Base-by-base conservation (phyloP, 2,888 invertebrate genomes). In the Tyria jacobaeae region DNA sequence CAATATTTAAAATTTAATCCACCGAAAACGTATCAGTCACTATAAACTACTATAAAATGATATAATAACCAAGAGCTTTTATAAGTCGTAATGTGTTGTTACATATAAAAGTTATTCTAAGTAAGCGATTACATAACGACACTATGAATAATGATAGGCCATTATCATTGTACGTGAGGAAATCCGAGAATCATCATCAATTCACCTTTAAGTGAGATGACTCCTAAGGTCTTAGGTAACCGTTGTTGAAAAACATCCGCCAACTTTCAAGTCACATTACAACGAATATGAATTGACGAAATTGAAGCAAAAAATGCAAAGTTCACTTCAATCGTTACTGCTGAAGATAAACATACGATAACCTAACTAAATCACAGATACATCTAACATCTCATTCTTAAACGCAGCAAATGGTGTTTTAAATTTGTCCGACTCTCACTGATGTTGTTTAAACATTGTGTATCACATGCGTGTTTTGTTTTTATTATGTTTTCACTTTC, bases 401-500 rank as follows among this genome's bases (percentile, higher is more conserved):
- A 14, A 17, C 47, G 17, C 35, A 39, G 24, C 37, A 17, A 44
- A n/a, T n/a, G 10, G 1, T 12, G 12, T 59, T 21, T 39, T 27
- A 0, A 47, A 56, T 12, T 60, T 17, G 44, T 21, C 31, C 37
- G 50, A 31, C 2, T 60, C 25, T 15, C 10, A 37, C 6, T 59
- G 37, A 37, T 47, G 27, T 31, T 58, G 47, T 41, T 41, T 54
- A 7, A 25, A 35, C n/a, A 60, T 57, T 64, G 47, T 53, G 49
- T 59, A 60, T 73, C 50, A 24, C 12, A 55, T 44, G 55, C 44
- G 55, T 55, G 44, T 34, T 55, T 41, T 21, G 44, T 55, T n/a
- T 49, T 57, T 58, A 59, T 63, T 52, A 58, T 58, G 62, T 60
- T 77, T 75, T 77, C 64, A 75, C 75, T 77, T 71, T 74, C 57